phyloP scores from a whole-genome alignment of 1,140 invertebrate genomes.

The Nymphalis io region DNA sequence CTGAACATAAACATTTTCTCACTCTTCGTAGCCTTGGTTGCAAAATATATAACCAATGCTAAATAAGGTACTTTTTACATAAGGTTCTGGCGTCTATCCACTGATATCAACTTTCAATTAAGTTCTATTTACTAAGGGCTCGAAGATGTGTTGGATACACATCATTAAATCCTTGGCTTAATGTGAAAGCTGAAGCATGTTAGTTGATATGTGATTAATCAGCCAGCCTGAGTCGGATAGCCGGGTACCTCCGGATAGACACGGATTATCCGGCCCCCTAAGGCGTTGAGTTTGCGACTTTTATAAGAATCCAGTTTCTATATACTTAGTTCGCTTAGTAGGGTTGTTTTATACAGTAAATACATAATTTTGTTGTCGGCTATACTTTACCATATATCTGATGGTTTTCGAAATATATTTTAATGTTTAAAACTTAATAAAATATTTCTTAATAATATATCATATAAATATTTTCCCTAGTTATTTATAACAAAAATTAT shows the following conservation, averaged over 20 bases:
- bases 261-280: slow-evolving; percentile 40
- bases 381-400: no score
- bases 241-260: slow-evolving; percentile 16
- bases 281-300: slow-evolving; percentile 28
- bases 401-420: no score
- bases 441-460: no score
- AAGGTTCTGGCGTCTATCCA: slow-evolving; percentile 5
- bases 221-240: slow-evolving; percentile 41
- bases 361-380: no score
- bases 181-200: slow-evolving; percentile 44
- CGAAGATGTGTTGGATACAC: slow-evolving; percentile 14
- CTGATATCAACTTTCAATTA: slow-evolving; percentile 22
- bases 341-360: neutral
- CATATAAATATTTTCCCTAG: no score
- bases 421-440: no score
- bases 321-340: neutral
- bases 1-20: no score
- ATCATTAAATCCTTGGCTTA: slow-evolving; percentile 28
- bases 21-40: no score
- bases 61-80: no score
- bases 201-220: slow-evolving; percentile 64
- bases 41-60: no score
- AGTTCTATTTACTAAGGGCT: slow-evolving; percentile 2
- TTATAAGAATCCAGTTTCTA: slow-evolving; percentile 8
- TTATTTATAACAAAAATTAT: no score